A percentile compares a stretch with the other conserved stretches of the same genome.
Conservation (phyloP, 2,888 invertebrate species). For the Penaeus monodon region DNA sequence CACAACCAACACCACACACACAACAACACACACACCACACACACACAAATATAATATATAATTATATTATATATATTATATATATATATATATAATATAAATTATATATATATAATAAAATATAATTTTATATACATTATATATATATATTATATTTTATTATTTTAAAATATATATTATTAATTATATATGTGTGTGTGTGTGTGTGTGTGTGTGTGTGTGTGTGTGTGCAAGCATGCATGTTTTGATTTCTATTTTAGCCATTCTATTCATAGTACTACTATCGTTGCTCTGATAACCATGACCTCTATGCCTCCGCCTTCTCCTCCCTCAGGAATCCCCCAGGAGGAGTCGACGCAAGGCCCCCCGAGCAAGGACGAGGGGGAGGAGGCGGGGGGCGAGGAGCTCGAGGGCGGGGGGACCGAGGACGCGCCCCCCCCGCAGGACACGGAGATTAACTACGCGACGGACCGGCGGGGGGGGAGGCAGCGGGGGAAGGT, state of each 20-base stretch:
- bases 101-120: constrained; percentile 5
- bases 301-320: too few relatives aligned
- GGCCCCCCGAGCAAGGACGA: background rate
- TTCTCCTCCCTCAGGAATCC: too few relatives aligned
- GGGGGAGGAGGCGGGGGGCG: background rate
- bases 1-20: background rate
- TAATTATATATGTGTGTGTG: background rate
- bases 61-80: constrained; percentile 18
- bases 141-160: too few relatives aligned
- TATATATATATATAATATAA: background rate
- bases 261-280: background rate
- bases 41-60: background rate
- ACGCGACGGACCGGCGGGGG: too few relatives aligned
- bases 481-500: too few relatives aligned
- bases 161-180: too few relatives aligned
- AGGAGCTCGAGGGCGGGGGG: too few relatives aligned
- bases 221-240: background rate
- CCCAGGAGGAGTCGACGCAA: background rate
- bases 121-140: constrained; percentile 12
- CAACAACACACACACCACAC: background rate
- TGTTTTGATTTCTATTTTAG: background rate
- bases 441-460: too few relatives aligned
- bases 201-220: background rate
- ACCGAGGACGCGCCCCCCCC: too few relatives aligned
- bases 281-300: too few relatives aligned